Percentiles rank a stretch among this genome's conserved stretches.
Conservation (phyloP, 2,888 invertebrate genomes). For the Scaeva pyrastri region DNA sequence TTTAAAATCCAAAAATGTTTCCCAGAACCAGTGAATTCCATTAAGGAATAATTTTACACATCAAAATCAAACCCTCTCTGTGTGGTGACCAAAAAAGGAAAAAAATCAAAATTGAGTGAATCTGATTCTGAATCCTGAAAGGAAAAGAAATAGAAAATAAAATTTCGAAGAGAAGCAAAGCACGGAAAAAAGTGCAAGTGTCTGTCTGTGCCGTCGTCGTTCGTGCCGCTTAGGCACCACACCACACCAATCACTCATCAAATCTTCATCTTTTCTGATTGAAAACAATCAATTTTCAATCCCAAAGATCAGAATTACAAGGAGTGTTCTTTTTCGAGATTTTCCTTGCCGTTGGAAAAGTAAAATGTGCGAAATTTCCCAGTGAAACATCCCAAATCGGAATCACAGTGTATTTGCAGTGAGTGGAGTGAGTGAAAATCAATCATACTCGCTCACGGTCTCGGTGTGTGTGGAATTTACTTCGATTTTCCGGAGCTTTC, state of each 20-base stretch:
- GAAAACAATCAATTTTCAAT: slow-evolving; percentile 46
- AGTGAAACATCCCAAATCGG: slow-evolving; percentile 48
- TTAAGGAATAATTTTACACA: not conserved
- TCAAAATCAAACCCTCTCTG: slow-evolving; percentile 35
- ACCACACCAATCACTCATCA: slow-evolving; percentile 5
- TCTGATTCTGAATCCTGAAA: too few species aligned
- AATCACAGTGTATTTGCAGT: slow-evolving; percentile 17
- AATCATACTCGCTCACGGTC: slow-evolving; percentile 53
- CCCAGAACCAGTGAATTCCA: slow-evolving; percentile 39
- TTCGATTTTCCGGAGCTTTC: slow-evolving; percentile 31
- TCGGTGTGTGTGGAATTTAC: slow-evolving; percentile 50
- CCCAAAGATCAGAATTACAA: slow-evolving; percentile 9
- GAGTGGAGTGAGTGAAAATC: slow-evolving; percentile 73
- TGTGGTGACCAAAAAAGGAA: slow-evolving; percentile 34
- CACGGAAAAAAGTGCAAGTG: slow-evolving; percentile 71
- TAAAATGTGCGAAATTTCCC: slow-evolving; percentile 69
- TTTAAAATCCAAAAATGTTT: slow-evolving; percentile 45
- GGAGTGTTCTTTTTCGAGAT: slow-evolving; percentile 26
- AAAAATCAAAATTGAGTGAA: slow-evolving; percentile 39
- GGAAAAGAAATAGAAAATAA: slow-evolving; percentile 20
- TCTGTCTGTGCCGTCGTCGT: slow-evolving; percentile 52
- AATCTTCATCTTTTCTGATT: slow-evolving; percentile 36
- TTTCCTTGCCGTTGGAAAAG: slow-evolving; percentile 27
- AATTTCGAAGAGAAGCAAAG: slow-evolving; percentile 12
- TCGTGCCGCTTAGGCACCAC: slow-evolving; percentile 54